These are phyloP conservation scores for Drosophila longiperda DNA, from an alignment of 2,888 invertebrate genomes.

Conservation along the genomic window DNA sequence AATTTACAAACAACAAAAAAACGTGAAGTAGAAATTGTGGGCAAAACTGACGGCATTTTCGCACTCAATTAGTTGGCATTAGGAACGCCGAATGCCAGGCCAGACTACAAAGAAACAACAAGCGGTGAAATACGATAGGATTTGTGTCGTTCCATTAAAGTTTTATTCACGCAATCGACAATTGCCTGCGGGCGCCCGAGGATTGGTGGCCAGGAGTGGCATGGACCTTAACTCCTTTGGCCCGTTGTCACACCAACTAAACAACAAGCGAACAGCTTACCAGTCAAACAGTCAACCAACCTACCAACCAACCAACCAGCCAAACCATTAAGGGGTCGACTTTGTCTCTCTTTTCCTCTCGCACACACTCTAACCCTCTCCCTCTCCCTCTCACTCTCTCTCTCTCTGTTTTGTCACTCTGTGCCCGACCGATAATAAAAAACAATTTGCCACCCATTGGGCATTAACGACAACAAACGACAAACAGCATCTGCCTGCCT, in stretches of 20 bases:
- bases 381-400: conserved; percentile 11
- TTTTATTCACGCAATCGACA: conserved; percentile 82
- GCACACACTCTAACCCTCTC: no score
- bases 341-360: conserved; percentile 1
- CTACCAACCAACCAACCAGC: conserved; percentile 12
- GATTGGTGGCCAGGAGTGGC: conserved; percentile 6
- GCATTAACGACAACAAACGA: conserved; percentile 80
- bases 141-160: conserved; percentile 83
- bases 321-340: conserved; percentile 20
- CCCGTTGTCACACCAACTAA: conserved; percentile 32
- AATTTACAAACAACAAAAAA: conserved; percentile 41
- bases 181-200: conserved; percentile 23
- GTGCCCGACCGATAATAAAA: conserved; percentile 76
- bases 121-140: conserved; percentile 66
- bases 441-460: conserved; percentile 84
- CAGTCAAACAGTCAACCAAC: conserved; percentile 19
- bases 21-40: conserved; percentile 35
- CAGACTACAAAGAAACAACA: conserved; percentile 12
- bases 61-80: conserved; percentile 85
- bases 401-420: conserved; percentile 19
- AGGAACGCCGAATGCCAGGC: conserved; percentile 46
- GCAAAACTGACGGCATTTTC: conserved; percentile 83
- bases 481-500: conserved; percentile 58
- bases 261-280: conserved; percentile 14
- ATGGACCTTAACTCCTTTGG: conserved; percentile 58